phyloP scores from a whole-genome alignment of 2,888 invertebrate genomes.

The Ditula angustiorana region DNA sequence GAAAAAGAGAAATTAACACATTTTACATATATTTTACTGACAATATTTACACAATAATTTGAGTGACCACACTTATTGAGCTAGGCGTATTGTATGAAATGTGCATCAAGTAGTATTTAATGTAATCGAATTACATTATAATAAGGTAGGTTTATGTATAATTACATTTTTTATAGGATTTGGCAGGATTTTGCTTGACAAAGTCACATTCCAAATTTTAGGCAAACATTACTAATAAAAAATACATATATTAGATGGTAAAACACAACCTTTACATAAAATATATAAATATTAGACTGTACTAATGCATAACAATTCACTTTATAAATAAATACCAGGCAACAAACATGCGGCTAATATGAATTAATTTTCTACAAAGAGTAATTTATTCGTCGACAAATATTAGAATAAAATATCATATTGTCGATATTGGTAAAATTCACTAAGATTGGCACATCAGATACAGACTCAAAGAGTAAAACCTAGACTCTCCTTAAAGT shows the following conservation, averaged over 20 bases:
- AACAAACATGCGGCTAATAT: conserved; percentile 54
- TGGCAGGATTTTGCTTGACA: conserved; percentile 83
- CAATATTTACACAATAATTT: conserved; percentile 83
- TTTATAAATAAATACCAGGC: conserved; percentile 56
- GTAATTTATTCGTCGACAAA: conserved; percentile 49
- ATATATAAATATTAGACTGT: conserved; percentile 61
- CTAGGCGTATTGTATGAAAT: conserved; percentile 83
- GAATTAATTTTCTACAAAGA: conserved; percentile 51
- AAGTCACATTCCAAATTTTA: conserved; percentile 73
- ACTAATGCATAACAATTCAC: conserved; percentile 59
- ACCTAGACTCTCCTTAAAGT: conserved; percentile 54
- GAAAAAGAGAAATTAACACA: conserved; percentile 70
- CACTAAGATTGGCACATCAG: conserved; percentile 74
- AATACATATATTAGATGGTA: conserved; percentile 58
- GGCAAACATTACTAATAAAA: conserved; percentile 56
- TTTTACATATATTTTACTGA: conserved; percentile 85
- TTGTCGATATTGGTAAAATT: conserved; percentile 61
- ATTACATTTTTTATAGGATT: conserved; percentile 62
- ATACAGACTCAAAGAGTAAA: conserved; percentile 54
- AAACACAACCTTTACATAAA: conserved; percentile 73
- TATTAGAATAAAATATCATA: conserved; percentile 50
- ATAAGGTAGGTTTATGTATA: conserved; percentile 55
- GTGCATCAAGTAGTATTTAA: conserved; percentile 76
- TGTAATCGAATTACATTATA: conserved; percentile 81
- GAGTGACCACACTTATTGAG: conserved; percentile 85